phyloP scores from a whole-genome alignment of 2,113 vertebrate genomes.

The Trematomus loennbergii region DNA sequence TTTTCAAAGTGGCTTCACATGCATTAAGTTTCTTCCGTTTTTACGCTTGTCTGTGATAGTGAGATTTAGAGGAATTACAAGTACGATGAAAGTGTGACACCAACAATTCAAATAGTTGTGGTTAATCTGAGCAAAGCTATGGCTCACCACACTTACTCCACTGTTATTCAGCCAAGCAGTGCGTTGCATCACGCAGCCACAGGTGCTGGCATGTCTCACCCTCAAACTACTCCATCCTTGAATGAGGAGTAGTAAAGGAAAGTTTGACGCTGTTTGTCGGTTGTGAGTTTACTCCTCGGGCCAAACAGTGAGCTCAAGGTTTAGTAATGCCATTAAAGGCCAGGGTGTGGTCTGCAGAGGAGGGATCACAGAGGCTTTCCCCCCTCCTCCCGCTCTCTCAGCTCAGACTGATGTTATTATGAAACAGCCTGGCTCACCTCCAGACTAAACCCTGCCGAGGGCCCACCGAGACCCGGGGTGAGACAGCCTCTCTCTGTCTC shows the following conservation, averaged over 20 bases:
- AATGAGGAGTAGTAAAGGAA: slow-evolving; percentile 13
- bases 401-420: slow-evolving; percentile 52
- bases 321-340: slow-evolving; percentile 32
- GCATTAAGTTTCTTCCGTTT: background rate
- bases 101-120: background rate
- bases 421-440: slow-evolving; percentile 49
- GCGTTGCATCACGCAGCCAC: slow-evolving; percentile 31
- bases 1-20: background rate
- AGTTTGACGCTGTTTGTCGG: slow-evolving; percentile 12
- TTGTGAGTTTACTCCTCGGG: slow-evolving; percentile 1
- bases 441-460: slow-evolving; percentile 46
- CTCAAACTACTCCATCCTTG: background rate
- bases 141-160: slow-evolving; percentile 16
- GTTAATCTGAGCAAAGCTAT: background rate
- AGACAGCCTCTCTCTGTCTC: background rate
- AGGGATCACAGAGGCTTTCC: background rate
- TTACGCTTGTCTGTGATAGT: background rate
- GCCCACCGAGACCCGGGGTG: slow-evolving; percentile 6
- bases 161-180: slow-evolving; percentile 18
- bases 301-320: slow-evolving; percentile 37
- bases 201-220: background rate
- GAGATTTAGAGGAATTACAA: background rate
- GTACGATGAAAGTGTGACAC: background rate
- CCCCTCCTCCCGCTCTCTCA: slow-evolving; percentile 2
- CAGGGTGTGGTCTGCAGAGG: slow-evolving; percentile 57